These are phyloP conservation scores for Panagrolaimus sp. DNA, from an alignment of 1,140 invertebrate genomes.

Conservation along the genomic window DNA sequence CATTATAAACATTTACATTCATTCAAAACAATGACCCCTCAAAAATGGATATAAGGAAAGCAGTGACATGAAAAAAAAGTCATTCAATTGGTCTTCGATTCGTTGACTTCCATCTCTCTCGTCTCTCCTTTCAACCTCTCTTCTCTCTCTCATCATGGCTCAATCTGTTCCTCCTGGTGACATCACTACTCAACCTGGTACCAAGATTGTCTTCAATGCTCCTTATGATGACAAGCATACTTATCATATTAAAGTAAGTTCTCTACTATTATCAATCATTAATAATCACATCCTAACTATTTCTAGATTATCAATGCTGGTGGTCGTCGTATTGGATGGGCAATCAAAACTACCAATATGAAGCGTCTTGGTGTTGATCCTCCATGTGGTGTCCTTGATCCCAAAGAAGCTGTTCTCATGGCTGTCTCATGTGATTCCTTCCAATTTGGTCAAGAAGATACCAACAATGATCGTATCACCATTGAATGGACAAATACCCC, in stretches of 20 bases:
- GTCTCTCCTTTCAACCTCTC: no score
- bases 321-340: conserved; percentile 38
- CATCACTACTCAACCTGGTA: conserved; percentile 1
- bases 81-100: no score
- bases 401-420: conserved; percentile 38
- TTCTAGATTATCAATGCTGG: conserved; percentile 38
- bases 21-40: background rate
- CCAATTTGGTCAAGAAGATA: conserved; percentile 38
- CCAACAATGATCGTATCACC: conserved; percentile 45
- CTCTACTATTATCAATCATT: background rate
- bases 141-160: background rate
- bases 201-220: conserved; percentile 13
- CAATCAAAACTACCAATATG: conserved; percentile 41
- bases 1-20: background rate
- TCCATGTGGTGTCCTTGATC: conserved; percentile 37
- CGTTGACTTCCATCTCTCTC: no score
- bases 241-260: conserved; percentile 1
- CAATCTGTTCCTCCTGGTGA: conserved; percentile 8
- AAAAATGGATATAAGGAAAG: background rate
- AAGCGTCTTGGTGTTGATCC: conserved; percentile 37
- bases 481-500: conserved; percentile 46
- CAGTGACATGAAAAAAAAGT: no score
- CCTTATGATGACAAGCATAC: conserved; percentile 13
- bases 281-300: background rate
- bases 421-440: conserved; percentile 44